Base-by-base conservation (phyloP, 2,888 invertebrate genomes). In the Eumacrocentrus americanus region DNA sequence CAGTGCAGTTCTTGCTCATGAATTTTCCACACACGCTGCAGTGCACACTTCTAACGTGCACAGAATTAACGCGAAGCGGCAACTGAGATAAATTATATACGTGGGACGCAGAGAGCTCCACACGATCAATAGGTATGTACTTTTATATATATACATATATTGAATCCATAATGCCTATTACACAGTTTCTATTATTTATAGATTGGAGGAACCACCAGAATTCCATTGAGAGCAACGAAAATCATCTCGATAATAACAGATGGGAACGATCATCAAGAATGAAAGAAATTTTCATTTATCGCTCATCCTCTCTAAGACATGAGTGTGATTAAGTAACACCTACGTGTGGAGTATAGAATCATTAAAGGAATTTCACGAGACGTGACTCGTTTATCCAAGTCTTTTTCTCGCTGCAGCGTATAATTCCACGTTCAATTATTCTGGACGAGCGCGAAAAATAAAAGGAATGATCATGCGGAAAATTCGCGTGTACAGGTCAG, bases 401-500 rank as follows among this genome's bases (percentile, higher is more conserved):
- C n/a, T n/a, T 12, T 18, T 46, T 37, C 40, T 25, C 37, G 11
- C 38, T 16, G 38, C 38, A 57, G 50, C 38, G 29, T n/a, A n/a
- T 46, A 46, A 35, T 35, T 16, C 48, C 23, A 5, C 53, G 46
- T 56, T 56, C 47, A 57, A 57, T 57, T 57, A 57, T 57, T 57
- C 57, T 12, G 20, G 11, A 38, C 38, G 37, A 22, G 22, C 12
- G 20, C 29, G n/a, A n/a, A 56, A 56, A 56, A 46, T 46, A 38
- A 56, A 57, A 57, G 3, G 20, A 40, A 57, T 29, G 40, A 25
- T 50, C 48, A 47, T 35, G 29, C 14, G 34, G 20, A 40, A 50
- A 9, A 48, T 40, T 53, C 29, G 34, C 29, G 25, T 40, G 37
- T 50, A 37, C 22, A 12, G 25, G 37, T 25, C 23, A 46, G 6